Base-by-base conservation (phyloP, 2,888 invertebrate species). In the Euproctis similis region DNA sequence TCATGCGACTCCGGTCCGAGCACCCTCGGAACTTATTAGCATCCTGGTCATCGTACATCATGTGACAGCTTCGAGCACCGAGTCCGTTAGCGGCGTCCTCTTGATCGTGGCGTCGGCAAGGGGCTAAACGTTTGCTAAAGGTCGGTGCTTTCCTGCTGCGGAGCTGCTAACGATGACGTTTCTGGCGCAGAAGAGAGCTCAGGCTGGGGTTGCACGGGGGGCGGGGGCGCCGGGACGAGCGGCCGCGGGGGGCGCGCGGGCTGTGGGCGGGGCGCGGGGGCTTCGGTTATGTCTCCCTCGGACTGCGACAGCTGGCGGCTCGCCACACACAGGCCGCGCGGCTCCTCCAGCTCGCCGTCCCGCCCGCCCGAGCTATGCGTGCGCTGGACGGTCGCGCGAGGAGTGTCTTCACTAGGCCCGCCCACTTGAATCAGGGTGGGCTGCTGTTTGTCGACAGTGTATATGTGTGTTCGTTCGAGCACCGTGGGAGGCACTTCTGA, bases 371-470 rank as follows among this genome's bases (percentile, higher is more conserved):
- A 78, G 49, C 75, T 82, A 53, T 81, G 81, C 40, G 84, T 82
- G 39, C 78, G 76, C 47, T 85, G 81, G 25, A 85, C 82, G 1
- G 72, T 69, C 17, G 59, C 63, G 8, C 76, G 66, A 30, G 66
- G 40, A 1, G 53, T 47, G 9, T 74, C 80, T 13, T 68, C 72
- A 3, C 35, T 44, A 11, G 19, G 37, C 9, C 36, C 50, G 33
- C 86, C 86, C 38, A 89, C 88, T 59, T 87, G 87, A 31, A 90
- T 88, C 51, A 90, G 84, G 29, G 91, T 90, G 36, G 92, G 90
- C 59, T 92, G 92, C 37, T 92, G 91, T 66, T 90, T 92, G 62
- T 92, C 90, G 25, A 91, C 90, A 16, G 88, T 88, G 74, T 91
- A 92, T 29, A 91, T 81, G 65, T 91, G 91, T 24, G 90, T 87